phyloP scores from a whole-genome alignment of 2,888 invertebrate genomes.

The Melinaea menophilus region DNA sequence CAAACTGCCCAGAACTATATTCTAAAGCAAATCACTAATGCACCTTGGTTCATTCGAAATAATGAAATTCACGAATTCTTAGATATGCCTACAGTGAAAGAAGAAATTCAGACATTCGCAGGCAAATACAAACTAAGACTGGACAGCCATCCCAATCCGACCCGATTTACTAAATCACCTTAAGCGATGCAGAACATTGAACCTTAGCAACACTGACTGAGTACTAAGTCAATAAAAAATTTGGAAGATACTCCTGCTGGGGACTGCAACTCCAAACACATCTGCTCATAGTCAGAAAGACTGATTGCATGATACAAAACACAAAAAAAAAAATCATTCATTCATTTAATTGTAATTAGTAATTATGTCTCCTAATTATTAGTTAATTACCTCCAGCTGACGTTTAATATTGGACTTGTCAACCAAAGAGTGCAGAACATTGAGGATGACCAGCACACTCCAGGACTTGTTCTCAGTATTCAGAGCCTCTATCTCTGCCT shows the following conservation, averaged over 20 bases:
- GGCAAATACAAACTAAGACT: neutral
- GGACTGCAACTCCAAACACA: too few relatives aligned
- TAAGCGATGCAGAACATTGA: too few relatives aligned
- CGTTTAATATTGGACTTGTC: conserved; percentile 99
- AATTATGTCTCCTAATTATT: neutral
- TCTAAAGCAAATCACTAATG: neutral
- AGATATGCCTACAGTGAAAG: neutral
- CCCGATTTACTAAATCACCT: too few relatives aligned
- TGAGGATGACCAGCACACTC: conserved; percentile 98
- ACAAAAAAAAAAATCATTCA: neutral
- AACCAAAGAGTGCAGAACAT: conserved; percentile 97
- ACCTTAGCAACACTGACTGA: too few relatives aligned
- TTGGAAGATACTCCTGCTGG: too few relatives aligned
- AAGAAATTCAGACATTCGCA: neutral
- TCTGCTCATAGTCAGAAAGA: too few relatives aligned
- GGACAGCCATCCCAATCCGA: neutral
- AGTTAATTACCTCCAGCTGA: conserved; percentile 88
- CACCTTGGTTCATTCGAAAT: neutral
- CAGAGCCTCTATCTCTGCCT: conserved; percentile 87
- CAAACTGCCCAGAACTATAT: neutral
- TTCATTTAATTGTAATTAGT: too few relatives aligned
- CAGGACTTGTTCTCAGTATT: conserved; percentile 93
- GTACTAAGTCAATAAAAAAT: too few relatives aligned
- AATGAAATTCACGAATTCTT: neutral
- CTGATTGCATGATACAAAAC: neutral